Conservation (phyloP, 2,113 vertebrate species). For the Saccopteryx leptura region DNA sequence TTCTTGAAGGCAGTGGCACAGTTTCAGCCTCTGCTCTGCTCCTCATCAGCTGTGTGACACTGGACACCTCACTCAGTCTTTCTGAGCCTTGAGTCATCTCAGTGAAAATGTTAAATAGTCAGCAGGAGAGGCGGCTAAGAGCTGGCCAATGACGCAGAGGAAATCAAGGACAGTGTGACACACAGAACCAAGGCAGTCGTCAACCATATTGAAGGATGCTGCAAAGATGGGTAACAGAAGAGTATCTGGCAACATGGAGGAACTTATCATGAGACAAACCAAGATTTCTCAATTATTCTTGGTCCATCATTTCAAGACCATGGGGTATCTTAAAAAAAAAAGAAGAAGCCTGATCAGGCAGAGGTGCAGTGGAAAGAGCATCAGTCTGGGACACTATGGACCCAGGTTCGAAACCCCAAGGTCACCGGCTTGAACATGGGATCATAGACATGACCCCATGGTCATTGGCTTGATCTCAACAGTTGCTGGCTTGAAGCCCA, state of each 20-base stretch:
- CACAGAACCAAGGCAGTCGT: background rate
- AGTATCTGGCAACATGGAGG: accelerated
- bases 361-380: no score
- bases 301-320: background rate
- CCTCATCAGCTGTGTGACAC: background rate
- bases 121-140: background rate
- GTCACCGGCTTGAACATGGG: no score
- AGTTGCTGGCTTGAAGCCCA: no score
- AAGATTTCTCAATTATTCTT: background rate
- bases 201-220: background rate
- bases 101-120: background rate
- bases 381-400: no score
- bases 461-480: no score
- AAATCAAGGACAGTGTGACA: background rate
- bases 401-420: no score
- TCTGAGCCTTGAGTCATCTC: background rate
- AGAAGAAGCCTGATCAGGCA: background rate
- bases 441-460: no score
- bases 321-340: background rate
- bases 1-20: background rate
- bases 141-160: background rate
- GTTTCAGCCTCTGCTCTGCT: background rate
- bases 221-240: background rate
- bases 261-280: background rate
- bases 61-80: background rate